Evolutionary conservation across 1,140 invertebrate species (phyloP).

Genomic region (Nasonia vitripennis): DNA sequence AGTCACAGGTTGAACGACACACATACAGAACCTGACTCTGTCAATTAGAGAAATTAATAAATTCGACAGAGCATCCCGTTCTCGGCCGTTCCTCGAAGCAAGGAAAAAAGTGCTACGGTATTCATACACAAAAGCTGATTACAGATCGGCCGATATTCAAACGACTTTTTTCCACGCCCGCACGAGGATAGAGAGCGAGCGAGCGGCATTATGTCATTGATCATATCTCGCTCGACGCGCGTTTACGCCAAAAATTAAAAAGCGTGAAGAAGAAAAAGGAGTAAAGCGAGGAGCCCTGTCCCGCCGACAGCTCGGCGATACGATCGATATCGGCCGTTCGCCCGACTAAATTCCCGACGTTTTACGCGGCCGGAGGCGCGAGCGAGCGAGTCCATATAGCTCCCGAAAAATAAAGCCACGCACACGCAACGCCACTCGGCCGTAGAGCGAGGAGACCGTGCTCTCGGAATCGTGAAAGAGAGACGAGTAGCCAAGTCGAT

Average conservation of each 20-base stretch:
- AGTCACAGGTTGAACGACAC: too few relatives aligned
- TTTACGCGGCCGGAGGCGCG: conserved; percentile 23
- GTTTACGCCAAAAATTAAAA: conserved; percentile 29
- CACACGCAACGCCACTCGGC: background rate
- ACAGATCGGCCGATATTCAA: conserved; percentile 3
- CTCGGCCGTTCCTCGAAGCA: background rate
- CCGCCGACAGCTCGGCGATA: conserved; percentile 23
- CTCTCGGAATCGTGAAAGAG: background rate
- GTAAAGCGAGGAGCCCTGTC: conserved; percentile 26
- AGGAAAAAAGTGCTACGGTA: background rate
- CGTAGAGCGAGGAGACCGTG: too few relatives aligned
- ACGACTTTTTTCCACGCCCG: background rate
- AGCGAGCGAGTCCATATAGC: background rate
- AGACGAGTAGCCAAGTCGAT: background rate
- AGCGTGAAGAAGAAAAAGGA: background rate
- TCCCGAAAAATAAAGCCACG: conserved; percentile 9
- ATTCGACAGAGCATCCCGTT: background rate
- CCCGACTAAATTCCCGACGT: conserved; percentile 10
- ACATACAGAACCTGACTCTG: background rate
- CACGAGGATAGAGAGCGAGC: background rate
- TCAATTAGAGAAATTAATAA: conserved; percentile 8
- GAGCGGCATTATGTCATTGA: conserved; percentile 12
- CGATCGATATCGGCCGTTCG: conserved; percentile 32
- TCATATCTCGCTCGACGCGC: conserved; percentile 8
- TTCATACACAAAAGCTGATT: background rate